phyloP scores from a whole-genome alignment of 1,140 invertebrate species.

The Aphaenogaster ashmeadi region DNA sequence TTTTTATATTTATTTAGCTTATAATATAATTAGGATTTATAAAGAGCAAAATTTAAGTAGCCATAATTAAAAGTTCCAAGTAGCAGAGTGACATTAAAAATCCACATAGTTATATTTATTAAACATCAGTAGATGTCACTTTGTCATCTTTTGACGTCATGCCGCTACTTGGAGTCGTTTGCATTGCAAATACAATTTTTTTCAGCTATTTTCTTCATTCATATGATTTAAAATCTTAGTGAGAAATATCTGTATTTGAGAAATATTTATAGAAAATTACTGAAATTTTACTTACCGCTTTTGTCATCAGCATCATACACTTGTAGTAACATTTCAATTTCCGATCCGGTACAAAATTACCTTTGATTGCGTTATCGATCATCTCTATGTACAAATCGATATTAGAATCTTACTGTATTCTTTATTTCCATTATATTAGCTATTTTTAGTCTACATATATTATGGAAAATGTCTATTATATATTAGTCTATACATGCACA shows the following conservation, averaged over 20 bases:
- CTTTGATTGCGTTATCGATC: conserved; percentile 45
- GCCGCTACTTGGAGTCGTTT: too few relatives aligned
- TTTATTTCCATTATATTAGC: not conserved
- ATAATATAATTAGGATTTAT: not conserved
- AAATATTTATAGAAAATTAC: not conserved
- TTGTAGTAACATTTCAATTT: conserved; percentile 71
- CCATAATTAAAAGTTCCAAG: too few relatives aligned
- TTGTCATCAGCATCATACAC: conserved; percentile 71
- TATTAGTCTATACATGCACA: not conserved
- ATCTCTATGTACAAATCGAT: conserved; percentile 60
- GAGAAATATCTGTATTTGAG: not conserved
- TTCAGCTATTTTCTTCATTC: not conserved
- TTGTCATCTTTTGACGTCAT: too few relatives aligned
- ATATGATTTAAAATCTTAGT: not conserved
- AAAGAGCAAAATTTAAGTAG: not conserved
- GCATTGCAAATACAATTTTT: not conserved
- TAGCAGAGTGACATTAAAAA: too few relatives aligned
- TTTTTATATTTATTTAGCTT: not conserved
- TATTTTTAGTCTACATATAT: not conserved
- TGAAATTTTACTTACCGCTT: conserved; percentile 67
- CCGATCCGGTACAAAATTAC: conserved; percentile 69
- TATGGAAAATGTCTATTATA: not conserved
- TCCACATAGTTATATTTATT: too few relatives aligned
- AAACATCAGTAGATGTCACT: too few relatives aligned
- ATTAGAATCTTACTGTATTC: not conserved